Base-by-base conservation (phyloP, 2,797 vertebrate genomes). In the Fundulus diaphanus region DNA sequence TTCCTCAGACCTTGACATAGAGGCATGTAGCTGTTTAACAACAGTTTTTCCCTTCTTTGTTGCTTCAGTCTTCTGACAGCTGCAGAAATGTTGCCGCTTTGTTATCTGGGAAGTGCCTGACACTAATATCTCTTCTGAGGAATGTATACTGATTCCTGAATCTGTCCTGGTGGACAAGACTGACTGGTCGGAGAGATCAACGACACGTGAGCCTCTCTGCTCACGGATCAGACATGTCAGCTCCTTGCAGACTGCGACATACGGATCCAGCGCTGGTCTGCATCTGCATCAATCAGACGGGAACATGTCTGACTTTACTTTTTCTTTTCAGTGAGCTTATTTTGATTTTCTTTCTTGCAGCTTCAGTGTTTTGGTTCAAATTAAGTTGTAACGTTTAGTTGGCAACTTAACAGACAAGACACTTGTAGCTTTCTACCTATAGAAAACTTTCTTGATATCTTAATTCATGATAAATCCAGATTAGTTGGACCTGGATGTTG, bases 71-170 rank as follows among this genome's bases (percentile, higher is more conserved):
- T 7, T n/a, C 59, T 3, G 8, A 35, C 42, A 35, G 42, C 29
- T 13, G 20, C n/a, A 35, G 31, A 61, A 61, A 24, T 31, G 52
- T 22, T 44, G 27, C 59, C 42, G 0, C 20, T n/a, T 44, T 44
- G 5, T 71, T 72, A 63, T 72, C 71, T 72, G 71, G 24, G 56
- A 72, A 63, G 56, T 46, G 81, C 40, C 69, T 68, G 74, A 78
- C 82, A 51, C 70, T 35, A 80, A 74, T 83, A 79, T 74, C 73
- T 85, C 73, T 76, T 70, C 67, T 4, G 71, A 88, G 56, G 84
- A 88, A 90, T 80, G n/a, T n/a, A 80, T 77, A 72, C 83, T 61
- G 68, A 67, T 82, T 76, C 84, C 76, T 79, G 81, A 85, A 81
- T 82, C 77, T 80, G 70, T 77, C 74, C 80, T 73, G 42, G 49